Percentiles rank a stretch among this genome's conserved stretches.
Evolutionary conservation across 2,888 invertebrate species (phyloP).

Genomic region (Metalampra italica): DNA sequence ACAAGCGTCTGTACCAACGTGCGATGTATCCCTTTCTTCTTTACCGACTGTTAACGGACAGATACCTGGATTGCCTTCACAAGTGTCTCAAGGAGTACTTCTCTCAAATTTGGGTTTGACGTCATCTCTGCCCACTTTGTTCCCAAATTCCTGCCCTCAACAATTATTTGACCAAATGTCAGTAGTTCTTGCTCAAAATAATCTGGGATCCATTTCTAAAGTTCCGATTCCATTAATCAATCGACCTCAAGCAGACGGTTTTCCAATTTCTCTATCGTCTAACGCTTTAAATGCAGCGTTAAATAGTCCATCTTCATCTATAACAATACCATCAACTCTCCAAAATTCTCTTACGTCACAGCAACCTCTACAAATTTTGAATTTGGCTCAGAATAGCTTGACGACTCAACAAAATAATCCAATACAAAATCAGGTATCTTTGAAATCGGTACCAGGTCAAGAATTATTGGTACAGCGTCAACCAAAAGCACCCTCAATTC

Average conservation of each 20-base stretch:
- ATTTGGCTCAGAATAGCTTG: neutral
- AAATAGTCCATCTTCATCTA: neutral
- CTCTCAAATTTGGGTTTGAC: slow-evolving; percentile 8
- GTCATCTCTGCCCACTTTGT: slow-evolving; percentile 7
- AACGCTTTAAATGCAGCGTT: neutral
- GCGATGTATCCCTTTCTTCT: slow-evolving; percentile 5
- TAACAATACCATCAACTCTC: neutral
- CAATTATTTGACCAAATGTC: slow-evolving; percentile 5
- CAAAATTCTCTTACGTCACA: neutral
- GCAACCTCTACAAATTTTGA: neutral
- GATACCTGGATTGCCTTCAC: slow-evolving; percentile 5
- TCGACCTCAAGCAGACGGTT: neutral
- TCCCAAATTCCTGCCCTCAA: neutral
- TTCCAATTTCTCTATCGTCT: neutral
- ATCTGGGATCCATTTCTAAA: slow-evolving; percentile 4
- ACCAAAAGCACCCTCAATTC: slow-evolving; percentile 14
- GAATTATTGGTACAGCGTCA: slow-evolving; percentile 7
- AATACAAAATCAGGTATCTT: neutral
- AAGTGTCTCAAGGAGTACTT: slow-evolving; percentile 9
- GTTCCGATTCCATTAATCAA: slow-evolving; percentile 4
- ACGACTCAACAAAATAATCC: slow-evolving; percentile 14
- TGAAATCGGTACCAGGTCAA: neutral
- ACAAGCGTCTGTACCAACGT: neutral
- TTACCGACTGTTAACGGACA: slow-evolving; percentile 5
- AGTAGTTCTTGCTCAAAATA: slow-evolving; percentile 9